Evolutionary conservation across 1,140 invertebrate species (phyloP).

Genomic region (Leptinotarsa texana): DNA sequence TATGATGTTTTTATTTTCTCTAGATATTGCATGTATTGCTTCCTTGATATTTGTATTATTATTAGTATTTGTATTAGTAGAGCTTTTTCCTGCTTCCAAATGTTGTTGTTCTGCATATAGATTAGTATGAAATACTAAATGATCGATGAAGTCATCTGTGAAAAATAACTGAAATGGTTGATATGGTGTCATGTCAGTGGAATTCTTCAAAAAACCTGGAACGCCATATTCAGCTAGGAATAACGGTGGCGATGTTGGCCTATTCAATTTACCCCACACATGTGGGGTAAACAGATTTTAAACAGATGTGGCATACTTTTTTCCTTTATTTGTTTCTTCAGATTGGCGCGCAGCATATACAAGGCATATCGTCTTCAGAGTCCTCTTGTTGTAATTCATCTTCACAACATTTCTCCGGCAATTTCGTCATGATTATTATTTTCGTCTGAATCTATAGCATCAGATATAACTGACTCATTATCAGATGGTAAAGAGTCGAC

Average conservation of each 20-base stretch:
- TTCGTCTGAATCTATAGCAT: not conserved
- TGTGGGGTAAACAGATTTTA: too few relatives aligned
- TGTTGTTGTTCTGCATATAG: not conserved
- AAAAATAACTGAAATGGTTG: too few relatives aligned
- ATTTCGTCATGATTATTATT: not conserved
- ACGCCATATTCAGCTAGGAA: not conserved
- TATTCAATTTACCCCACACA: not conserved
- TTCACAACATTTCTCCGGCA: not conserved
- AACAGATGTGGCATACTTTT: not conserved
- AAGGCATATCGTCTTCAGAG: not conserved
- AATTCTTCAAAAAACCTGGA: not conserved
- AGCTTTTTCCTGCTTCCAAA: constrained; percentile 1
- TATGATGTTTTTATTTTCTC: too few relatives aligned
- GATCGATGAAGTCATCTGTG: too few relatives aligned
- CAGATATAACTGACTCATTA: not conserved
- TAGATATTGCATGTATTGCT: too few relatives aligned
- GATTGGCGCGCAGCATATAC: not conserved
- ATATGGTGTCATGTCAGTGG: too few relatives aligned
- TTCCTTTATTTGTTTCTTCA: not conserved
- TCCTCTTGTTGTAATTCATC: not conserved
- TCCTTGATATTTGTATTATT: too few relatives aligned
- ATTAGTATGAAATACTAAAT: too few relatives aligned
- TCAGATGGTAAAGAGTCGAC: not conserved
- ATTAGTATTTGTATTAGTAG: constrained; percentile 17
- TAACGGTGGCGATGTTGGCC: not conserved